Percentiles rank a stretch among this genome's conserved stretches.
Evolutionary conservation across 2,888 invertebrate species (phyloP).

Genomic region (Sericinus montela): DNA sequence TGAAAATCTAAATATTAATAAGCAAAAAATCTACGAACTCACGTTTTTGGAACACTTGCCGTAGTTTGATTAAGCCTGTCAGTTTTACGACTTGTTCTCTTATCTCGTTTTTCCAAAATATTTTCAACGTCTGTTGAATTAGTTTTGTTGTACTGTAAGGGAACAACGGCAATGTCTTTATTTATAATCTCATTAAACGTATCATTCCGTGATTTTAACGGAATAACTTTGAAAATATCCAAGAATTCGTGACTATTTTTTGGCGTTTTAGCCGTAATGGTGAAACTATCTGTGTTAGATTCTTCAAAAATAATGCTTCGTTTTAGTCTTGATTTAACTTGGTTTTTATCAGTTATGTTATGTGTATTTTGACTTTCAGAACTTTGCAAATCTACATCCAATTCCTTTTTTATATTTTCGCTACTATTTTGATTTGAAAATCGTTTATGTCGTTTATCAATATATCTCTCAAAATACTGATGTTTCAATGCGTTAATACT

Average conservation of each 20-base stretch:
- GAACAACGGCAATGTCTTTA: constrained; percentile 56
- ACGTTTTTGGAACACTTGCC: constrained; percentile 72
- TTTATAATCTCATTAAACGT: constrained; percentile 26
- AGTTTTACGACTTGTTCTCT: constrained; percentile 73
- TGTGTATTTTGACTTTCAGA: constrained; percentile 37
- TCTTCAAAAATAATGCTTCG: constrained; percentile 49
- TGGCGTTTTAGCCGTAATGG: constrained; percentile 31
- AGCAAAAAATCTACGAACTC: constrained; percentile 37
- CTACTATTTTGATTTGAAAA: constrained; percentile 47
- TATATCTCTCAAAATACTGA: constrained; percentile 65
- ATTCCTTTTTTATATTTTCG: constrained; percentile 41
- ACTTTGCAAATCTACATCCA: constrained; percentile 45
- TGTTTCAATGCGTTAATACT: constrained; percentile 66
- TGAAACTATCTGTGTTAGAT: constrained; percentile 43
- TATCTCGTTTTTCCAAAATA: constrained; percentile 61
- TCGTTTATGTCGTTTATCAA: constrained; percentile 64
- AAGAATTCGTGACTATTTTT: constrained; percentile 43
- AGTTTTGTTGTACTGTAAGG: constrained; percentile 55
- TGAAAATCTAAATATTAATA: too few species aligned
- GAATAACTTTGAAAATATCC: constrained; percentile 58
- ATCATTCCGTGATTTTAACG: constrained; percentile 38
- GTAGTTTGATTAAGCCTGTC: constrained; percentile 73
- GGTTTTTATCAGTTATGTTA: constrained; percentile 34
- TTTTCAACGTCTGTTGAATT: constrained; percentile 65
- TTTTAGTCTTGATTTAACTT: constrained; percentile 44